These are phyloP conservation scores for Magallana gigas DNA, from an alignment of 1,140 invertebrate species.

Conservation along the genomic window DNA sequence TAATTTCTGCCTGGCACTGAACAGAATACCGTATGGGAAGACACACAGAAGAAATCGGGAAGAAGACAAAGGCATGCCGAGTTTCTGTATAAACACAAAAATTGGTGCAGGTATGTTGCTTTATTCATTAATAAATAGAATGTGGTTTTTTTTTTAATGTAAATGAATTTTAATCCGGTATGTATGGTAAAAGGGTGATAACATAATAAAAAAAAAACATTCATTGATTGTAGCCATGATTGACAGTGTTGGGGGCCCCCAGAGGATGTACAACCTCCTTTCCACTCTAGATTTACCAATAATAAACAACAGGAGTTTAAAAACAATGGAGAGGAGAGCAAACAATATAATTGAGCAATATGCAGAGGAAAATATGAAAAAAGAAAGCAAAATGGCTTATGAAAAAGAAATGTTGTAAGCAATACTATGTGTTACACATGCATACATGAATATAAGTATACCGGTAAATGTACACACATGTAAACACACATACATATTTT, in stretches of 20 bases:
- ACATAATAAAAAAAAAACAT: background rate
- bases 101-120: slow-evolving; percentile 4
- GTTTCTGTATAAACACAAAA: slow-evolving; percentile 18
- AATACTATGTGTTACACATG: background rate
- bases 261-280: slow-evolving; percentile 21
- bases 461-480: too few species aligned
- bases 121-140: background rate
- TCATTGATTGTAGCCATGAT: slow-evolving; percentile 18
- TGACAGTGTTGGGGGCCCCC: slow-evolving; percentile 3
- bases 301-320: background rate
- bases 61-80: background rate
- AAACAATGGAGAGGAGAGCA: slow-evolving; percentile 8
- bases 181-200: background rate
- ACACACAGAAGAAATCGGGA: background rate
- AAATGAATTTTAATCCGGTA: background rate
- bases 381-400: background rate
- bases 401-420: slow-evolving; percentile 25
- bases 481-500: too few species aligned
- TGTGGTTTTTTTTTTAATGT: too few species aligned
- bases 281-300: background rate
- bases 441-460: too few species aligned
- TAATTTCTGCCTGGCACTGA: background rate
- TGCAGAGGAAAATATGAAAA: slow-evolving; percentile 18
- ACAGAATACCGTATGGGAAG: slow-evolving; percentile 25
- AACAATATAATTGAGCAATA: background rate